Conservation (phyloP, 1,140 invertebrate genomes). For the Papilio glaucus region DNA sequence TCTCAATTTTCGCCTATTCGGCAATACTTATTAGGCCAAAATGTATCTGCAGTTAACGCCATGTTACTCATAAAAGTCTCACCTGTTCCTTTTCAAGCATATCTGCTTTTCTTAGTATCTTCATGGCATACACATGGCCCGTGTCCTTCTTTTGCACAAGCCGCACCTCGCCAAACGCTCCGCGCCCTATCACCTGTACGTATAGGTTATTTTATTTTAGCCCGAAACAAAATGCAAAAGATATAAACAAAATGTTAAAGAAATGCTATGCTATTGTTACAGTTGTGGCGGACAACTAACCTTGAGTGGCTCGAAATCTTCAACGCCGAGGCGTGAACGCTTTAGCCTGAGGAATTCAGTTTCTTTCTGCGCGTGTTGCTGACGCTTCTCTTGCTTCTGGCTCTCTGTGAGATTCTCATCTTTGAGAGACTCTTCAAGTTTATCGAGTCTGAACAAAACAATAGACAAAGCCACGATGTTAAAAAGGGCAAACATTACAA, state of each 20-base stretch:
- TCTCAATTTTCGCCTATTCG: no score
- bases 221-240: no score
- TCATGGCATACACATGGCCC: conserved; percentile 99
- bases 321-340: conserved; percentile 96
- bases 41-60: no score
- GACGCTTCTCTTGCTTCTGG: conserved; percentile 93
- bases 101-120: conserved; percentile 98
- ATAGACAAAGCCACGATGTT: neutral
- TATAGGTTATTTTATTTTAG: conserved; percentile 7
- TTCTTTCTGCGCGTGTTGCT: conserved; percentile 98
- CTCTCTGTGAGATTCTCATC: conserved; percentile 94
- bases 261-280: no score
- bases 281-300: conserved; percentile 68
- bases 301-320: conserved; percentile 99
- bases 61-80: neutral
- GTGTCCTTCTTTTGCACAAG: conserved; percentile 99
- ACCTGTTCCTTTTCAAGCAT: conserved; percentile 99
- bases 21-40: no score
- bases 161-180: conserved; percentile 99
- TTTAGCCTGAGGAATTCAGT: conserved; percentile 99
- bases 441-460: conserved; percentile 87
- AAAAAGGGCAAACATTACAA: no score
- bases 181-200: conserved; percentile 92
- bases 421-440: conserved; percentile 96
- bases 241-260: no score